A percentile compares a stretch with the other conserved stretches of the same genome.
Conservation (phyloP, 2,888 invertebrate species). For the Parnassius apollo region DNA sequence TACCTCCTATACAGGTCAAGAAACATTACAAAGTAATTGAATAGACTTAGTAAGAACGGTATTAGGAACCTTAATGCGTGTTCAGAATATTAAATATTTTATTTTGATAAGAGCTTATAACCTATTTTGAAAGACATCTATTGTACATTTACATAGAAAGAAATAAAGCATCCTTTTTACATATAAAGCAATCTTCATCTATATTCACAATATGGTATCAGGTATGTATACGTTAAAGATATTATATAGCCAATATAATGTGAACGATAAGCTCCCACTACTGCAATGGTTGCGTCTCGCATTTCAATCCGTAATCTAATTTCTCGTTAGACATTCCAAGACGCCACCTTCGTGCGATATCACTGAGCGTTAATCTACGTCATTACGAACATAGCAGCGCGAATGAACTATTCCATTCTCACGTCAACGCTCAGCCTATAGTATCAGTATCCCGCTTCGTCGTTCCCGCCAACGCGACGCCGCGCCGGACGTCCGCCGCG, state of each 20-base stretch:
- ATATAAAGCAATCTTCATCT: no score
- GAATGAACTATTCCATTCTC: constrained; percentile 40
- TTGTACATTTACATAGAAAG: no score
- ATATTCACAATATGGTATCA: no score
- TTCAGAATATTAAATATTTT: not conserved
- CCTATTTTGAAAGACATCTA: no score
- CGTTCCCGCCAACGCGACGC: constrained; percentile 39
- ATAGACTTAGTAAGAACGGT: not conserved
- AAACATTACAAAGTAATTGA: not conserved
- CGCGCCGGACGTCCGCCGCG: constrained; percentile 59
- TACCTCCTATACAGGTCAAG: constrained; percentile 3
- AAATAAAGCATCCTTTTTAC: no score
- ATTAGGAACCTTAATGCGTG: not conserved
- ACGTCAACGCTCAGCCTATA: constrained; percentile 29
- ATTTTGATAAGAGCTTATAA: not conserved
- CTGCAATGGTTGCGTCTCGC: constrained; percentile 20
- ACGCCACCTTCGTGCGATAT: constrained; percentile 45
- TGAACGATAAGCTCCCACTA: constrained; percentile 3
- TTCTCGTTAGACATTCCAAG: constrained; percentile 39
- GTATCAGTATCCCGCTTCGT: constrained; percentile 31
- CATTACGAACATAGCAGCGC: constrained; percentile 52
- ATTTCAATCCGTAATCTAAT: constrained; percentile 37
- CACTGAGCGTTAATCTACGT: constrained; percentile 49
- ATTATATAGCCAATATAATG: constrained; percentile 13
- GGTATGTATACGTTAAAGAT: not conserved